phyloP scores from a whole-genome alignment of 53 echinoderm and acorn worm species.

The Luidia sarsii region DNA sequence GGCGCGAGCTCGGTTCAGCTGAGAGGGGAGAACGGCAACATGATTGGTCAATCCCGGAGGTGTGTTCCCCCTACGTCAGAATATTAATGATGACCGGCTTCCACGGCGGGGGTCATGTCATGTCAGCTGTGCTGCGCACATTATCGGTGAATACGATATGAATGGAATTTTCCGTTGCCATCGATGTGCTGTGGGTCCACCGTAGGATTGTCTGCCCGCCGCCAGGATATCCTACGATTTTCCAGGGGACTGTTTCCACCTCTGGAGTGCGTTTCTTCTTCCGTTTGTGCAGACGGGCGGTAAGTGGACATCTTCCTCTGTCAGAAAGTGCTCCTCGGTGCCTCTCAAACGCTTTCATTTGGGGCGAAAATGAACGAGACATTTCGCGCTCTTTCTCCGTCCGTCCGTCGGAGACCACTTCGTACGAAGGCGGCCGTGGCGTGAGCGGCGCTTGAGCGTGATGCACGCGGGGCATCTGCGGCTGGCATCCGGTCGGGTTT shows the following conservation, averaged over 20 bases:
- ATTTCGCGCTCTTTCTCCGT: too few species aligned
- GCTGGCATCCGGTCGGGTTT: too few species aligned
- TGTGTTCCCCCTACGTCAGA: conserved; percentile 32
- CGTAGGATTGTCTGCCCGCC: neutral
- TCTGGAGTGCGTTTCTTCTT: neutral
- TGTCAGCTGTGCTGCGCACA: neutral
- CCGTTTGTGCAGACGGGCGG: neutral
- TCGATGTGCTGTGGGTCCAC: neutral
- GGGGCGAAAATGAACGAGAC: too few species aligned
- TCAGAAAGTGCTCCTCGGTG: neutral
- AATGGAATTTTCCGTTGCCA: conserved; percentile 58
- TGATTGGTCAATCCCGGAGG: conserved; percentile 45
- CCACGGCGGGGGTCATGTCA: too few species aligned
- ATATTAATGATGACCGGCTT: conserved; percentile 7
- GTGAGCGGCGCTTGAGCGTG: too few species aligned
- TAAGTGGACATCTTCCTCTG: conserved; percentile 13
- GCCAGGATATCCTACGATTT: conserved; percentile 11
- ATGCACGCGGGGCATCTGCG: too few species aligned
- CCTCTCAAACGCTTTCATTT: too few species aligned
- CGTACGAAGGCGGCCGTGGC: too few species aligned
- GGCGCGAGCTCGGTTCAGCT: too few species aligned
- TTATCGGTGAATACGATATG: neutral
- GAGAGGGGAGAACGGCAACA: neutral
- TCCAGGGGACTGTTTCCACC: too few species aligned
- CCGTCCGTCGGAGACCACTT: too few species aligned